Evolutionary conservation across 2,113 vertebrate genomes (phyloP).

Genomic region (Delphinapterus leucas): DNA sequence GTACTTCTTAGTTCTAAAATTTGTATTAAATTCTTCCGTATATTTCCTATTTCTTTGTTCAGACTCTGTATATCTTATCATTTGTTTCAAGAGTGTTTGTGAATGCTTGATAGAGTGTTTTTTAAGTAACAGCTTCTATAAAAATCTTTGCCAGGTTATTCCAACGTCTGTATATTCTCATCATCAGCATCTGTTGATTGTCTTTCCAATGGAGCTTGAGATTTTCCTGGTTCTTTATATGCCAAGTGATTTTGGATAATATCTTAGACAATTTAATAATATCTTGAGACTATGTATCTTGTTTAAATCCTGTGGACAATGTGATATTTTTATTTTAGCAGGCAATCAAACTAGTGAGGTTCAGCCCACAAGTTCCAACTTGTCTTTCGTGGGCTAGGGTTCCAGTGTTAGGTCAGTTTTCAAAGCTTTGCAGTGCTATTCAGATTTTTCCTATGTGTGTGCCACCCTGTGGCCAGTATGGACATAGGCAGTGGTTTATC

Average conservation of each 20-base stretch:
- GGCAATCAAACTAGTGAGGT: neutral
- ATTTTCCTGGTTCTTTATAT: neutral
- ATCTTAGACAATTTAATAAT: neutral
- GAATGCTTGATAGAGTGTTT: neutral
- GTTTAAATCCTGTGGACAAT: neutral
- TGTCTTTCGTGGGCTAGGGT: neutral
- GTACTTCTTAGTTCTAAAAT: neutral
- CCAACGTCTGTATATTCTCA: neutral
- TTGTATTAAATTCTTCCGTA: neutral
- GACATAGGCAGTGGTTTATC: neutral
- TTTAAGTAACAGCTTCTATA: neutral
- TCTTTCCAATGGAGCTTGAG: neutral
- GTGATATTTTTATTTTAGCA: neutral
- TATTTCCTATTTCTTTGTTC: neutral
- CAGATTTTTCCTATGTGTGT: neutral
- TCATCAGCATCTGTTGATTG: neutral
- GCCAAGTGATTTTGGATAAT: neutral
- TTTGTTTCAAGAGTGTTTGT: conserved; percentile 27
- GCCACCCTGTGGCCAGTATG: neutral
- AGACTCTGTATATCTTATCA: neutral
- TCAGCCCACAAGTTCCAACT: neutral
- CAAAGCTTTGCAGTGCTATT: neutral
- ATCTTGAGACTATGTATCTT: neutral
- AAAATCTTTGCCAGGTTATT: neutral
- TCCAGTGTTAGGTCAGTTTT: neutral